phyloP scores from a whole-genome alignment of 1,140 invertebrate species.

The Macrotrachela quadricornifera region DNA sequence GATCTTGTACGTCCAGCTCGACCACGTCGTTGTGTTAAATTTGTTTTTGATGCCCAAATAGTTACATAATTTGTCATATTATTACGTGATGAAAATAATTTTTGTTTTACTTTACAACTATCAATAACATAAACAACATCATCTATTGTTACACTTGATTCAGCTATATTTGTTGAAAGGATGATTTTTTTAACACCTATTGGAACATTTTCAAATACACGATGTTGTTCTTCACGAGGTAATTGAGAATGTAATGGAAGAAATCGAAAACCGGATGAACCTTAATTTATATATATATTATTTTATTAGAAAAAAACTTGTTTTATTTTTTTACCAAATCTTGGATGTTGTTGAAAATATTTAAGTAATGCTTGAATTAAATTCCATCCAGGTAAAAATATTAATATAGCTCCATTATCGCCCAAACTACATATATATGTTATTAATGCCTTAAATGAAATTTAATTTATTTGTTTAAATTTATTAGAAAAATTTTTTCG shows the following conservation, averaged over 20 bases:
- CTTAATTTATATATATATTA: too few species aligned
- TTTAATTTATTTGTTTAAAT: background rate
- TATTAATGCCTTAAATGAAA: background rate
- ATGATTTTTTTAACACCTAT: constrained; percentile 23
- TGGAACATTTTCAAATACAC: constrained; percentile 9
- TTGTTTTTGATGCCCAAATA: constrained; percentile 39
- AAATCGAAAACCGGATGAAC: background rate
- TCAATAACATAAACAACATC: constrained; percentile 32
- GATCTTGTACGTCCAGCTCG: constrained; percentile 45
- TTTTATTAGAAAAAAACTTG: too few species aligned
- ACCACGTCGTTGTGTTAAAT: constrained; percentile 42
- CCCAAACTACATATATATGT: background rate
- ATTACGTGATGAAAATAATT: constrained; percentile 22
- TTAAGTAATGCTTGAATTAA: background rate
- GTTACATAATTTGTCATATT: constrained; percentile 33
- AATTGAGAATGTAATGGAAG: constrained; percentile 6
- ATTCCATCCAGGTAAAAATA: constrained; percentile 5
- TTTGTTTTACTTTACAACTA: constrained; percentile 26
- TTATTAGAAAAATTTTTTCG: background rate
- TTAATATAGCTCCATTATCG: background rate
- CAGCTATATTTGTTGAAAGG: constrained; percentile 34
- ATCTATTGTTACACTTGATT: constrained; percentile 33
- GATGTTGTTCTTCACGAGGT: background rate
- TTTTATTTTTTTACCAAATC: background rate
- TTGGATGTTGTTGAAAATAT: background rate